Evolutionary conservation across 2,888 invertebrate genomes (phyloP), one percentile per base, ranked within the genome.

Genomic region (Hypselothyrea guttata): DNA sequence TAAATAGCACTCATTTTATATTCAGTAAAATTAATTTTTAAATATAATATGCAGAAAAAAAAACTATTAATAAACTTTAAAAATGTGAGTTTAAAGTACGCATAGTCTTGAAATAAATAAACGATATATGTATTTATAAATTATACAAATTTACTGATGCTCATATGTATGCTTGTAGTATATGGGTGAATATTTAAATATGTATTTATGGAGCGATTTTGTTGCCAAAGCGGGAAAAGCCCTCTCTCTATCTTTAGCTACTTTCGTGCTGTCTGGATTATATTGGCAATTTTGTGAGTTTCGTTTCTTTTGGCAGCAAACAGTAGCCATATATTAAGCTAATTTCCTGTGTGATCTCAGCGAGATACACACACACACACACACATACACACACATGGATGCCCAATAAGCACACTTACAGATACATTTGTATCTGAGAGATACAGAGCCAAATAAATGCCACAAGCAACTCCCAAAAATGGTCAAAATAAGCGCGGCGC

Each of bases 301-400:
- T n/a, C n/a, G 40, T 53, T 48, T 44, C 54, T 31, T 53, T 58
- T 57, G 18, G 47, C 51, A 22, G 33, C 45, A 63, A 49, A 61
- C 61, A 57, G 45, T 58, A 61, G 59, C 70, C 60, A 67, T 62
- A 62, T 61, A 58, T 74, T 55, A 60, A 65, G 65, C 60, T 62
- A 62, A 79, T 76, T 77, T 84, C 84, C 84, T 76, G 74, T 81
- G 77, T 76, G 81, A 77, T 81, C 81, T 77, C 77, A 77, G 68
- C 47, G 40, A 49, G 28, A 56, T 28, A 42, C 28, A 51, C 13
- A 46, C 18, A 37, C 16, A 33, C 22, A 40, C 16, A 47, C 18
- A 55, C 4, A 45, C 8, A 34, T 12, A n/a, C 4, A 49, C 18
- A 30, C 4, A 44, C 30, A 38, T 2, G 30, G 22, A 34, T 27